These are phyloP conservation scores for Ectropis crepuscularia DNA, from an alignment of 2,888 invertebrate genomes.

Conservation along the genomic window DNA sequence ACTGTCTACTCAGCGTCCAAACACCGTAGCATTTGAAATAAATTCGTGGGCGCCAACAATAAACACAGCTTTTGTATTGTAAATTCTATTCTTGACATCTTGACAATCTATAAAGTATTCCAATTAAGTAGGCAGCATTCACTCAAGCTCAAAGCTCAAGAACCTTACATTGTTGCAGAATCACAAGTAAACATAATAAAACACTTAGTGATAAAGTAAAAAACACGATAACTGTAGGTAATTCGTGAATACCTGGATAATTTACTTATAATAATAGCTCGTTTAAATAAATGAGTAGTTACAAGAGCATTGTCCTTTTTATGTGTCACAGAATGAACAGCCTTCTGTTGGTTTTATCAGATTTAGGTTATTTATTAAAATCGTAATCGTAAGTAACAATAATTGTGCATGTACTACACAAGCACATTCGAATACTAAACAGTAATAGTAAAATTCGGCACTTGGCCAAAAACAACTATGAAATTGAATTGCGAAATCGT, in stretches of 20 bases:
- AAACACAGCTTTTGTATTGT: slow-evolving; percentile 5
- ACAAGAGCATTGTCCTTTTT: no score
- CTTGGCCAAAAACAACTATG: no score
- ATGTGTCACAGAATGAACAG: no score
- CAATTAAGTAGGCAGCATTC: slow-evolving; percentile 9
- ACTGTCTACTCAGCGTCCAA: slow-evolving; percentile 4
- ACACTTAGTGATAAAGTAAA: slow-evolving; percentile 1
- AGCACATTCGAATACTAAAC: no score
- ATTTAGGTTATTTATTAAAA: no score
- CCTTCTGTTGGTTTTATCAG: no score
- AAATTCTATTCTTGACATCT: slow-evolving; percentile 10
- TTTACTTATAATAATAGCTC: neutral
- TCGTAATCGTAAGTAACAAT: no score
- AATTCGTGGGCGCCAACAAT: slow-evolving; percentile 5
- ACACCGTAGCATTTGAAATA: slow-evolving; percentile 7
- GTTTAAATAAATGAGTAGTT: no score
- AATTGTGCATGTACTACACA: no score
- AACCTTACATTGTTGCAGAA: slow-evolving; percentile 15
- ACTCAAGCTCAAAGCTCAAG: slow-evolving; percentile 4
- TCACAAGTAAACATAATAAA: neutral
- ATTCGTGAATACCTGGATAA: neutral
- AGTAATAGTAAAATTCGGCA: no score
- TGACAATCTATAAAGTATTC: slow-evolving; percentile 8
- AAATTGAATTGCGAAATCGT: no score
- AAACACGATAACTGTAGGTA: neutral